phyloP scores from a whole-genome alignment of 2,888 invertebrate species.

The Agrilus biguttatus region DNA sequence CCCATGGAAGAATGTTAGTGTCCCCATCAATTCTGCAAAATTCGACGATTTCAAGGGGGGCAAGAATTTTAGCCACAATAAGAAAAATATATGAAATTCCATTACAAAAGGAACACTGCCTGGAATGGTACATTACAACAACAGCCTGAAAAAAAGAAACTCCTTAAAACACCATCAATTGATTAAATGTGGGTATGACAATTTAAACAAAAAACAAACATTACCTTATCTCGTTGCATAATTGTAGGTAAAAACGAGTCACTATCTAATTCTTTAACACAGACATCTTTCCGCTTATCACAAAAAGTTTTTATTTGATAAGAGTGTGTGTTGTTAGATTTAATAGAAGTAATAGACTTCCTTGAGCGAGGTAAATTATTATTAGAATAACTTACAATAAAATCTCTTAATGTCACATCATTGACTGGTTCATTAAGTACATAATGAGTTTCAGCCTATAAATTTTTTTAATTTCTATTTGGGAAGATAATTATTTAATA shows the following conservation, averaged over 20 bases:
- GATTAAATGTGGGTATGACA: too few relatives aligned
- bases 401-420: constrained; percentile 35
- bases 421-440: constrained; percentile 40
- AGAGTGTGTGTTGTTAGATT: constrained; percentile 18
- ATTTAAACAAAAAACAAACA: too few relatives aligned
- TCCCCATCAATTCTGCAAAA: constrained; percentile 68
- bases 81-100: constrained; percentile 53
- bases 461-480: constrained; percentile 13
- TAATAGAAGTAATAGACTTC: constrained; percentile 16
- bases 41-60: constrained; percentile 34
- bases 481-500: not conserved
- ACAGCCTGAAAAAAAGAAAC: constrained; percentile 46
- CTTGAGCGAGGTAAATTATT: constrained; percentile 21
- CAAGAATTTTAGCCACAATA: constrained; percentile 47
- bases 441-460: constrained; percentile 56
- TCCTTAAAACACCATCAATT: too few relatives aligned
- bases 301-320: constrained; percentile 10
- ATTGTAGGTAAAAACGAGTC: constrained; percentile 47
- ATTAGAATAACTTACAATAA: constrained; percentile 39
- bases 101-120: constrained; percentile 63
- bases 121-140: constrained; percentile 63
- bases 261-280: constrained; percentile 51
- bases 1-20: constrained; percentile 77
- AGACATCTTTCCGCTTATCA: constrained; percentile 23
- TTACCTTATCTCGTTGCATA: constrained; percentile 44